Base-by-base conservation (phyloP, 2,888 invertebrate genomes). In the Caenorhabditis sp. region DNA sequence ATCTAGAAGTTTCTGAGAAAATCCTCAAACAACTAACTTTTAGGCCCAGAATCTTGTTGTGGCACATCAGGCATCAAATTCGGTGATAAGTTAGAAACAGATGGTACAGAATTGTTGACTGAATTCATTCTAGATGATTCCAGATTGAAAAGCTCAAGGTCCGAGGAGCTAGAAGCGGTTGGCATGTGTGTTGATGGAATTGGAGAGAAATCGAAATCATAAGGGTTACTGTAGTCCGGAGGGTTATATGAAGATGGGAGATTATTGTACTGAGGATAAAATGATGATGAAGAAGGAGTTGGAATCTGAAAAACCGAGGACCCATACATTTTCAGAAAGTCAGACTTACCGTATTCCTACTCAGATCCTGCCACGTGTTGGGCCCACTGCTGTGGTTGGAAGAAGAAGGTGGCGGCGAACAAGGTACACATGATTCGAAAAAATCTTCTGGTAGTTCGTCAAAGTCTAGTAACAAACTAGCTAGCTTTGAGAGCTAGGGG, bases 391-490 rank as follows among this genome's bases (percentile, higher is more conserved):
- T 75, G 80, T 54, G 58, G 44, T 26, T 51, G 24, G 41, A 68
- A 61, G 59, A 72, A 51, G 31, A 28, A 31, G 58, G 41, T 24
- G 35, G 61, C 14, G 49, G 59, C 24, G 35, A 63, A 56, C 16
- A 16, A 12, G 41, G 38, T 31, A 51, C 41, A 64, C 73, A 70
- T 81, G 19, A 38, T 41, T 73, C 69, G 51, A 72, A 74, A 63
- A 83, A 83, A 49, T 85, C 83, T 47, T 68, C 41, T 19, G 79
- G 82, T 38, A 86, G 69, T 35, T 59, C 86, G 64, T 86, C 73
- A 72, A 86, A 86, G 64, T 86, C 86, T 68, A 82, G 66, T 68
- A 80, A 82, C 86, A 86, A 84, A 84, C 79, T 80, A 75, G 82
- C 86, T 72, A 54, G 73, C 70, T 58, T 49, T 47, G 12, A 12